Base-by-base conservation (phyloP, 2,888 invertebrate genomes). In the Pantelozetes paolii region DNA sequence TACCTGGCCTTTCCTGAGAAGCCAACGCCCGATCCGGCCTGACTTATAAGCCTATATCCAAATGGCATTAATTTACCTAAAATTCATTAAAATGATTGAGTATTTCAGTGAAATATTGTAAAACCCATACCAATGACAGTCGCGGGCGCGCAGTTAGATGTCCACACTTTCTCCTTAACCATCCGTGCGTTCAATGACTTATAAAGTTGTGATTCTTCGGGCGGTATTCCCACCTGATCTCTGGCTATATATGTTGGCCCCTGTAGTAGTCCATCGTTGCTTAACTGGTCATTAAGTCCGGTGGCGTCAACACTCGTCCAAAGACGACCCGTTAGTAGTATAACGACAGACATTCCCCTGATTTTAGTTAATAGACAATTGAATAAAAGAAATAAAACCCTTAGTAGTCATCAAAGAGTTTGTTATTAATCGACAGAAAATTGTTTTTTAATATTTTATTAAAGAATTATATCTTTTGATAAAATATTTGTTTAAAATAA, bases 1-100 rank as follows among this genome's bases (percentile, higher is more conserved):
- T 75, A 75, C 20, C 75, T n/a, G 13, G 75, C 75, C 45, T 75
- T 75, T 2, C 75, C 75, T 9, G 72, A 72, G 18, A 71, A 73
- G 32, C 74, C 74, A 1, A 74, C 70, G 0, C 74, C 74, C 26
- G 70, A 54, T n/a, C 74, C 74, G 3, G 74, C 69, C 36, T 71
- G 70, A 26, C 69, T 2, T 20, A 74, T 70, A 1, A 74, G 69
- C 28, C 54, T 69, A 74, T 74, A 74, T n/a, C 74, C 74, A 28
- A 54, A 23, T 30, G 74, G 50, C 8, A 70, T 15, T 18, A 74
- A 70, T 36, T 70, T 69, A 28, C 70, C 74, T 74, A 23, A 15
- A 40, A 67, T 23, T 23, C 6, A n/a, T 36, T 5, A 8, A 36
- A 23, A 48, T 48, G 1, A 42, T 64, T 2, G 9, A 13, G 13